Percentiles rank a stretch among this genome's conserved stretches.
Conservation (phyloP, 2,113 vertebrate genomes). For the Malaclemys terrapin region DNA sequence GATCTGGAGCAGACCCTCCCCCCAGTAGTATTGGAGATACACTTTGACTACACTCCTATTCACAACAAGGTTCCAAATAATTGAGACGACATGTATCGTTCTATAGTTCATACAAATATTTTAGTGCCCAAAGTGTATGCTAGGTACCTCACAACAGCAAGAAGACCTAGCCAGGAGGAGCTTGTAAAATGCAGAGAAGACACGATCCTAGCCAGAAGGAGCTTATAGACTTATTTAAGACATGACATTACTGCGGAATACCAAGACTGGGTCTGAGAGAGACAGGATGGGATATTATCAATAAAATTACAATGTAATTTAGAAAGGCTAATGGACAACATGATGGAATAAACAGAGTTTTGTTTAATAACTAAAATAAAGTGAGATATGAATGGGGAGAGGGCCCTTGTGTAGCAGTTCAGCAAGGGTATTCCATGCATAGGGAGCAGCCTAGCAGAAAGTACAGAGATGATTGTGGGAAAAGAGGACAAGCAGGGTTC, state of each 20-base stretch:
- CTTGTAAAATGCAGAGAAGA: neutral
- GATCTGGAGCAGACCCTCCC: neutral
- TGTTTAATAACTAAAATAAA: neutral
- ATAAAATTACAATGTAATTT: neutral
- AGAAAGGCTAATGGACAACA: neutral
- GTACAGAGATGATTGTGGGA: neutral
- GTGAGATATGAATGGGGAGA: neutral
- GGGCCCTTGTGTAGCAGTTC: neutral
- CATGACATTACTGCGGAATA: neutral
- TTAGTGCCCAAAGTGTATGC: neutral
- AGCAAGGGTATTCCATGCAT: neutral
- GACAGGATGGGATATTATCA: neutral
- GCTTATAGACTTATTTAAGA: neutral
- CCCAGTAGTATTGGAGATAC: neutral
- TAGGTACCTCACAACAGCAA: neutral
- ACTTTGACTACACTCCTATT: neutral
- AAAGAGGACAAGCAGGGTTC: neutral
- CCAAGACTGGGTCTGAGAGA: neutral
- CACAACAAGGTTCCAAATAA: neutral
- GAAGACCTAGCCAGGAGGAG: neutral
- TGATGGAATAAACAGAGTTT: neutral
- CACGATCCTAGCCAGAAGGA: neutral
- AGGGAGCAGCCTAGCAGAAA: neutral
- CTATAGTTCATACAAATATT: neutral
- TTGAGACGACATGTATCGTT: neutral